Evolutionary conservation across 2,888 invertebrate species (phyloP).

Genomic region (Agelastica alni): DNA sequence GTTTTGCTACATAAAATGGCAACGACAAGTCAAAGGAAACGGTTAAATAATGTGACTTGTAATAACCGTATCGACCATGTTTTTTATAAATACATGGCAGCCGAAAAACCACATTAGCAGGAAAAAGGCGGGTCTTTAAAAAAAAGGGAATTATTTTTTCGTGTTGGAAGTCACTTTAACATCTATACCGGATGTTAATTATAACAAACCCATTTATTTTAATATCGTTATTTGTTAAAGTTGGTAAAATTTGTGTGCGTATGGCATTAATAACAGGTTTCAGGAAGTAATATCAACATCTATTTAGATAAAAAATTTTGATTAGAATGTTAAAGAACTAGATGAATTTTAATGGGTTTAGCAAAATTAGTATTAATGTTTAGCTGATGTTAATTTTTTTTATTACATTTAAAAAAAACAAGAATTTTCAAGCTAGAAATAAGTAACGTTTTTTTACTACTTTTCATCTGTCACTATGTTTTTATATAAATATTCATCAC

Average conservation of each 20-base stretch:
- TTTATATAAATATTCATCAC: too few species aligned
- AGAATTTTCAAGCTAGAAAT: too few species aligned
- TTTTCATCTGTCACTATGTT: too few species aligned
- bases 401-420: too few species aligned
- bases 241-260: constrained; percentile 1
- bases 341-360: constrained; percentile 10
- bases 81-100: neutral
- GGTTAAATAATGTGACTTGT: too few species aligned
- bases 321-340: constrained; percentile 3
- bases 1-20: too few species aligned
- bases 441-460: too few species aligned
- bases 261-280: constrained; percentile 9
- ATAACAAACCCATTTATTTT: constrained; percentile 14
- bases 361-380: neutral
- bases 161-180: constrained; percentile 6
- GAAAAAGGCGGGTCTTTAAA: constrained; percentile 4
- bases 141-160: constrained; percentile 8
- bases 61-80: neutral
- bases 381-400: too few species aligned
- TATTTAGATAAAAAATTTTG: neutral
- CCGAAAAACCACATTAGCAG: neutral
- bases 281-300: constrained; percentile 10
- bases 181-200: constrained; percentile 14
- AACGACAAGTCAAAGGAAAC: too few species aligned
- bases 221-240: constrained; percentile 11